These are phyloP conservation scores for Eretmodus cyanostictus DNA, from an alignment of 2,113 vertebrate species.

Conservation along the genomic window DNA sequence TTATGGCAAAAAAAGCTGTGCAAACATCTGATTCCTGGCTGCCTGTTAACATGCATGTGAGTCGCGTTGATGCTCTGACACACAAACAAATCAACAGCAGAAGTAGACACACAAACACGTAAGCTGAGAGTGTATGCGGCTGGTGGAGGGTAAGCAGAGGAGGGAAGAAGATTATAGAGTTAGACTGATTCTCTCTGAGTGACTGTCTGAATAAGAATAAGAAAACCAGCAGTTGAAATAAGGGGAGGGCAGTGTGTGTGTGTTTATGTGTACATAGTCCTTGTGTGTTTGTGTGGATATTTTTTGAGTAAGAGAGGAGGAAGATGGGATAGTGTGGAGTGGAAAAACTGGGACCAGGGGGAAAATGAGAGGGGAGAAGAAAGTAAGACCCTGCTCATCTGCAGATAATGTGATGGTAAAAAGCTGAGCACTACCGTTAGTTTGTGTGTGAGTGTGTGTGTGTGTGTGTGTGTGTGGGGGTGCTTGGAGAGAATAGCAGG, in stretches of 20 bases:
- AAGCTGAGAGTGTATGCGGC: not conserved
- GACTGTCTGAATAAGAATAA: conserved; percentile 51
- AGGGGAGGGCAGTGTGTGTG: not conserved
- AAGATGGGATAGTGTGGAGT: not conserved
- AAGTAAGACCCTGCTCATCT: not conserved
- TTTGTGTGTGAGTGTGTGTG: not conserved
- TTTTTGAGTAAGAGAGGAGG: not conserved
- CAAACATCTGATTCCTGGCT: conserved; percentile 2
- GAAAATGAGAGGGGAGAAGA: not conserved
- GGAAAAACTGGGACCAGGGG: not conserved
- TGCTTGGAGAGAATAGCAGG: not conserved
- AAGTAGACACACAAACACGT: not conserved
- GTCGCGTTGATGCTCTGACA: not conserved
- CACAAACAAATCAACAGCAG: not conserved
- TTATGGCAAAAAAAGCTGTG: not conserved
- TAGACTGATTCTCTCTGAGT: conserved; percentile 24
- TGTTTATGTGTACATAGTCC: not conserved
- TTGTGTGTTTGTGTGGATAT: not conserved
- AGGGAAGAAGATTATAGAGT: conserved; percentile 45
- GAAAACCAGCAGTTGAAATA: not conserved
- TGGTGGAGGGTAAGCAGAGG: not conserved
- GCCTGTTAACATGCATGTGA: conserved; percentile 14
- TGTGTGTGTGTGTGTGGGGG: not conserved
- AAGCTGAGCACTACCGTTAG: not conserved
- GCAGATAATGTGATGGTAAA: not conserved